Base-by-base conservation (phyloP, 1,140 invertebrate genomes). In the Neuroterus valhalla region DNA sequence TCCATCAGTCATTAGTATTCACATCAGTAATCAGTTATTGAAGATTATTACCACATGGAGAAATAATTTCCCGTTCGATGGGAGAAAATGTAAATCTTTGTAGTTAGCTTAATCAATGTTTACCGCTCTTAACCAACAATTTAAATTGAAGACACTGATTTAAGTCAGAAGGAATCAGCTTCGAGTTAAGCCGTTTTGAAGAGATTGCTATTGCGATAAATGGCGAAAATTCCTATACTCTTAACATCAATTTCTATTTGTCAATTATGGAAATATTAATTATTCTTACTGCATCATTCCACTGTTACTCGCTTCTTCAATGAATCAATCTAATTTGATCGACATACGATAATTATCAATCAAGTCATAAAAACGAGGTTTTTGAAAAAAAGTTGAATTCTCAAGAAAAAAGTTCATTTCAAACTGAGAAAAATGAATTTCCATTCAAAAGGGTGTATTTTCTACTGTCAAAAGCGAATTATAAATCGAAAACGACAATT, bases 141-240 rank as follows among this genome's bases (percentile, higher is more conserved):
- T 62, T 62, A 26, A 62, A 15, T 62, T 62, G 2, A 62, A 26
- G 23, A 62, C 31, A 17, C 8, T 50, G 14, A 62, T 62, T 62
- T 62, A 38, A 62, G 55, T 62, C 55, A 62, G 23, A 31, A 31
- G 55, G 31, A 62, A 62, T 62, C 31, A 62, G 55, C 26, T 62
- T 62, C 21, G 19, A 23, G 55, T 5, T 62, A 62, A 62, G n/a
- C 14, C n/a, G 26, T n/a, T 62, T 38, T 14, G 2, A 62, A 31
- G 55, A 17, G n/a, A 48, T 48, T 48, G 46, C 46, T 31, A 62
- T 6, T 0, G 55, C 26, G 26, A 15, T 62, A 38, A 38, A 62
- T n/a, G 26, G 6, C 21, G 14, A 62, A n/a, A 62, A 62, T 62
- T 62, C 15, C 55, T 62, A 31, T 31, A 12, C 31, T 62, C 31